Evolutionary conservation across 2,888 invertebrate species (phyloP), one percentile per base, ranked within the genome.

Genomic region (Agrochola litura): DNA sequence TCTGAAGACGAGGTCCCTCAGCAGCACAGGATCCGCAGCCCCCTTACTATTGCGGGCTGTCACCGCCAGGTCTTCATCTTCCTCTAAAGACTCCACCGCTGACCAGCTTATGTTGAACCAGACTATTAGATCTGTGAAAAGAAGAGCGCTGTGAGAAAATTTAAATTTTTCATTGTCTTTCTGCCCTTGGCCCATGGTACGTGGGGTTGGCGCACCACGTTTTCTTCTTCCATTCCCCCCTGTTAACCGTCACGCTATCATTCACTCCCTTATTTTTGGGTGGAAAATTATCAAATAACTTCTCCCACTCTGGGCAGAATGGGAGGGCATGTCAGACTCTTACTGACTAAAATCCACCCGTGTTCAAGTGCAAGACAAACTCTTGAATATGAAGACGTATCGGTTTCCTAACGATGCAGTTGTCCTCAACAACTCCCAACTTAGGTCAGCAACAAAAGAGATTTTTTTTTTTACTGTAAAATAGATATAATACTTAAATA

Each of bases 61-160:
- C 56, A 96, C 96, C 0, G 93, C 94, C 19, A 96, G 81, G 6
- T 94, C 92, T 70, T 95, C 95, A 6, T 94, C 95, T 67, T 94
- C 95, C 0, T 89, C 82, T 46, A 96, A 82, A 0, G 90, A 82
- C 43, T 95, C 94, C 76, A 96, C 82, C 1, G 88, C 86, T 19
- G 94, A 90, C 95, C 95, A 95, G 89, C 93, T 95, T 58, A 95
- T 88, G 89, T 96, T 96, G 82, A 96, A 90, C 95, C 95, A 96
- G 0, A 96, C 94, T 19, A 93, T 84, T 70, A 94, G 77, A 87
- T 95, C 96, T 96, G 79, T 4, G 61, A 30, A 43, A 77, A 41
- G 66, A 81, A 69, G 30, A 0, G 19, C 0, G 49, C n/a, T 54
- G 12, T 82, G 6, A 81, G 25, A 41, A 22, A 16, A 16, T 2